These are phyloP conservation scores for Tetragonula clypearis DNA, from an alignment of 1,140 invertebrate genomes.

Conservation along the genomic window DNA sequence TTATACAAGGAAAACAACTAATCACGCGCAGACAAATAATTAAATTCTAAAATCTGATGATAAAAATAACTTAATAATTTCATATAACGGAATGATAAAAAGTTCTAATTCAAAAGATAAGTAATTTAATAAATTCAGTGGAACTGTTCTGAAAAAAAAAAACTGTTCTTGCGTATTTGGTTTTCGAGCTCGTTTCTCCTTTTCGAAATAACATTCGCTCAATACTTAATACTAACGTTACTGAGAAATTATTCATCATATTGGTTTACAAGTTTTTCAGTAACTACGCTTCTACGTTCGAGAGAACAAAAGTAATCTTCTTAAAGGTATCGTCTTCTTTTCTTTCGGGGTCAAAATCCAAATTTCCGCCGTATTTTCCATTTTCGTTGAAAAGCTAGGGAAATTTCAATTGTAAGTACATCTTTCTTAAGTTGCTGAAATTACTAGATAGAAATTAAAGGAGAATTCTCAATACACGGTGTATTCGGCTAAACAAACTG, in stretches of 20 bases:
- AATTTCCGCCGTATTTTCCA: background rate
- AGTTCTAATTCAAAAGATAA: background rate
- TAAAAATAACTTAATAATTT: no score
- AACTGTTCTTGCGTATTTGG: background rate
- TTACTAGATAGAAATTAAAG: conserved; percentile 2
- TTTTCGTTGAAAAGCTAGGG: background rate
- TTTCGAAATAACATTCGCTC: background rate
- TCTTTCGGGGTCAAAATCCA: no score
- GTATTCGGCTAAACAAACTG: background rate
- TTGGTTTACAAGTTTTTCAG: background rate
- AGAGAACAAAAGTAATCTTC: background rate
- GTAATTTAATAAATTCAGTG: background rate
- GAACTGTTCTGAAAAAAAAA: background rate
- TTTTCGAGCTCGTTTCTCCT: background rate
- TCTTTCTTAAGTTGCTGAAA: no score
- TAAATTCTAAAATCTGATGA: no score
- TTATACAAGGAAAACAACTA: no score
- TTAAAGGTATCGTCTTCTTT: background rate
- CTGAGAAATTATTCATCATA: no score
- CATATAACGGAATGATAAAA: background rate
- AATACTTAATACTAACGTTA: background rate
- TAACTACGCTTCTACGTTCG: background rate
- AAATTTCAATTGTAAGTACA: background rate
- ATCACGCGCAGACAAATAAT: no score
- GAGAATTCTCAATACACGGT: background rate